phyloP scores from a whole-genome alignment of 2,888 invertebrate species.

The Eumerus sabulonum region DNA sequence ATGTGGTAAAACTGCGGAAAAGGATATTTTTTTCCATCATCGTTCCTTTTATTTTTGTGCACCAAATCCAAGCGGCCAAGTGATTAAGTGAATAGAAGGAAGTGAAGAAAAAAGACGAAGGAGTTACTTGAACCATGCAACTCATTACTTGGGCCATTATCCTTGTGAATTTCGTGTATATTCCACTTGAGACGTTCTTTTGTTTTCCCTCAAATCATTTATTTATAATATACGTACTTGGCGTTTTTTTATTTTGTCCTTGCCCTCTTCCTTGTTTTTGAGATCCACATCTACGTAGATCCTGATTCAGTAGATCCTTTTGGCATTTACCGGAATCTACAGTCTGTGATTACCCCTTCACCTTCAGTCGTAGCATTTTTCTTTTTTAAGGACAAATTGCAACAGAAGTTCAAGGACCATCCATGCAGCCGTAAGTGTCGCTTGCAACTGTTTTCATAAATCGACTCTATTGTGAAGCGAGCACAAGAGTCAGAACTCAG shows the following conservation, averaged over 20 bases:
- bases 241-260: conserved; percentile 10
- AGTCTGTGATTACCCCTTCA: conserved; percentile 26
- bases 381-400: conserved; percentile 5
- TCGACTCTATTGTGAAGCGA: too few relatives aligned
- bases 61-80: conserved; percentile 52
- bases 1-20: conserved; percentile 59
- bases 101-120: conserved; percentile 21
- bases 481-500: background rate
- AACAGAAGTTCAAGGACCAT: conserved; percentile 2
- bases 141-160: conserved; percentile 63
- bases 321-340: conserved; percentile 53
- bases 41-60: conserved; percentile 17
- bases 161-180: conserved; percentile 70
- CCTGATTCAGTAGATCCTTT: conserved; percentile 40
- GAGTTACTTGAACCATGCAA: conserved; percentile 66
- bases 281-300: too few relatives aligned
- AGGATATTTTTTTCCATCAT: conserved; percentile 45
- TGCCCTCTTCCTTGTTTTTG: background rate
- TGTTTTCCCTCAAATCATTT: conserved; percentile 70
- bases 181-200: conserved; percentile 74
- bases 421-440: too few relatives aligned
- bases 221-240: conserved; percentile 42
- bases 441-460: too few relatives aligned
- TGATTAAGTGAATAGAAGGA: conserved; percentile 18
- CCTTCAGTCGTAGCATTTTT: too few relatives aligned